Conservation (phyloP, 2,113 vertebrate genomes). For the Plestiodon gilberti region DNA sequence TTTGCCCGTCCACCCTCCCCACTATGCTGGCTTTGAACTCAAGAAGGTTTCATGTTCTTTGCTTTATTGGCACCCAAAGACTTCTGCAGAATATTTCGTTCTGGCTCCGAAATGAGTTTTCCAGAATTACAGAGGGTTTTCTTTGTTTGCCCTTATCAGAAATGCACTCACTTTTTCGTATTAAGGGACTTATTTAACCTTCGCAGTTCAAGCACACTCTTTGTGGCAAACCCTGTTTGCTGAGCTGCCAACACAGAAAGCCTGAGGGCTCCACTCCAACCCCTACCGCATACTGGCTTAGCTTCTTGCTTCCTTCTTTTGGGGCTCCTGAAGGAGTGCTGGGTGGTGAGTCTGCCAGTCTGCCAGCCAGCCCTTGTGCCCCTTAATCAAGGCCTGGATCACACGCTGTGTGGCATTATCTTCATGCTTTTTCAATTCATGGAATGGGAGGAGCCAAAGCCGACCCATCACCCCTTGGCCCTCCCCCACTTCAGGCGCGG, state of each 20-base stretch:
- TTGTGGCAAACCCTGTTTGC: neutral
- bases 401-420: too few species aligned
- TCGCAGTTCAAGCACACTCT: neutral
- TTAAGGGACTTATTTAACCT: neutral
- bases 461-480: too few species aligned
- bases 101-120: neutral
- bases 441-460: too few species aligned
- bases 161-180: neutral
- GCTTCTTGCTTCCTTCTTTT: too few species aligned
- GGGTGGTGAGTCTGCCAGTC: too few species aligned
- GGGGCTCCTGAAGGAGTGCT: too few species aligned
- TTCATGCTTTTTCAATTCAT: too few species aligned
- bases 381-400: too few species aligned
- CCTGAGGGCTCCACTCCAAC: neutral
- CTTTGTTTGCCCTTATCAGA: neutral
- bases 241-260: neutral
- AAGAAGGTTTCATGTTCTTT: neutral
- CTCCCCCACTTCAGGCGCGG: too few species aligned
- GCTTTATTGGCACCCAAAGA: neutral
- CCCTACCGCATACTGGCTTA: too few species aligned
- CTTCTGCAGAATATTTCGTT: neutral
- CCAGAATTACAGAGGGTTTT: fast-evolving
- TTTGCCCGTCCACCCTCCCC: neutral
- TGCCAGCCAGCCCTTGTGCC: too few species aligned
- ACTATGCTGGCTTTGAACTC: neutral